Percentiles rank a stretch among this genome's conserved stretches.
phyloP scores from a whole-genome alignment of 2,888 invertebrate genomes.

The Lasioglossum malachurum region DNA sequence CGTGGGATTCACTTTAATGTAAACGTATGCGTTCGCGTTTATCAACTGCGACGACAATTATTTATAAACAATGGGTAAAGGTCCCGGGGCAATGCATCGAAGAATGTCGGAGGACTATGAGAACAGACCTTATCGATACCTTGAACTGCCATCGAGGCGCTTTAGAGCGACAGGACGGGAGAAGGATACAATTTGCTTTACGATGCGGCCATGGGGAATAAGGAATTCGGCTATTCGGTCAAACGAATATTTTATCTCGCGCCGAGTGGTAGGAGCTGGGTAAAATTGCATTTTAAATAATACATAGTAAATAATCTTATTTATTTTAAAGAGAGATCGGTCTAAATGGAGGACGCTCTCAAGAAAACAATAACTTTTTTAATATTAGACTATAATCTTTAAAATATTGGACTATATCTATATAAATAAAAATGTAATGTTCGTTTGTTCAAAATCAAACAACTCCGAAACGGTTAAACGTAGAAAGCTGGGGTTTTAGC shows the following conservation, averaged over 20 bases:
- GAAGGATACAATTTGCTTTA: conserved; percentile 1
- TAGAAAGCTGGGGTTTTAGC: too few species aligned
- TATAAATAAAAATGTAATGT: too few species aligned
- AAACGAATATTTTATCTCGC: not conserved
- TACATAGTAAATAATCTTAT: too few species aligned
- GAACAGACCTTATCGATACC: conserved; percentile 58
- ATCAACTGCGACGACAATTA: conserved; percentile 49
- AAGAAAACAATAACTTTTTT: too few species aligned
- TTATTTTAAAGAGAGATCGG: too few species aligned
- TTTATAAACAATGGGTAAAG: conserved; percentile 62
- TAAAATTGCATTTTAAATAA: too few species aligned
- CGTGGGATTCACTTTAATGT: conserved; percentile 48
- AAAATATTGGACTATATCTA: too few species aligned
- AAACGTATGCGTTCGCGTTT: conserved; percentile 51
- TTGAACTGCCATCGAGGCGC: conserved; percentile 31
- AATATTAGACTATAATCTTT: too few species aligned
- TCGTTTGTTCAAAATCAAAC: too few species aligned
- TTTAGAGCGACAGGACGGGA: conserved; percentile 3
- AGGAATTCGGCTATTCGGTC: not conserved
- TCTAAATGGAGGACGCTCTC: too few species aligned
- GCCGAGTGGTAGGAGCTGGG: not conserved
- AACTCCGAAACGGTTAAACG: too few species aligned
- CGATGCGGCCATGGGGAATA: not conserved
- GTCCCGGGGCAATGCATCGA: conserved; percentile 20
- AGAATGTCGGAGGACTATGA: conserved; percentile 40